Conservation (phyloP, 1,140 invertebrate genomes). For the Manduca sexta region DNA sequence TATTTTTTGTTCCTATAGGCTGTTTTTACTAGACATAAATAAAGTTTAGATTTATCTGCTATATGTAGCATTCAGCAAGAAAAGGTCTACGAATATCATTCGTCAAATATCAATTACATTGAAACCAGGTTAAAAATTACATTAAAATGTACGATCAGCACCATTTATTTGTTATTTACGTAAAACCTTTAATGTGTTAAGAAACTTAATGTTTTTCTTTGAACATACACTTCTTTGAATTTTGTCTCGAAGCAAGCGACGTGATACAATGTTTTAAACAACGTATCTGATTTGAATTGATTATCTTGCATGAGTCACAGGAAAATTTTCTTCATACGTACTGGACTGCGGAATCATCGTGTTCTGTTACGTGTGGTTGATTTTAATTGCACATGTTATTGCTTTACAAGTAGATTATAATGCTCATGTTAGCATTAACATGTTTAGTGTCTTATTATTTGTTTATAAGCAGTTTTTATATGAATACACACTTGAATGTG, state of each 20-base stretch:
- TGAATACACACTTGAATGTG: too few species aligned
- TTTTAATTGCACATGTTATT: too few species aligned
- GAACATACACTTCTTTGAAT: slow-evolving; percentile 5
- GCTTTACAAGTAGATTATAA: too few species aligned
- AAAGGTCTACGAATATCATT: not conserved
- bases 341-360: too few species aligned
- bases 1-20: too few species aligned
- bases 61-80: too few species aligned
- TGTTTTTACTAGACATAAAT: too few species aligned
- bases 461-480: too few species aligned
- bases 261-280: slow-evolving; percentile 1
- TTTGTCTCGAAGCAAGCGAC: slow-evolving; percentile 6
- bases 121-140: not conserved
- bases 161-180: not conserved
- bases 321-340: not conserved
- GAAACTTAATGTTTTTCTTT: not conserved
- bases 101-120: not conserved
- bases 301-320: slow-evolving; percentile 6
- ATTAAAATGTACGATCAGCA: not conserved
- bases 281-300: slow-evolving; percentile 10
- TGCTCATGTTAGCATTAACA: too few species aligned
- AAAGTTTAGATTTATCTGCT: too few species aligned
- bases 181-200: not conserved
- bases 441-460: too few species aligned
- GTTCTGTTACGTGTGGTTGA: too few species aligned